These are phyloP conservation scores for Drosophila teissieri DNA, from an alignment of 1,140 invertebrate genomes.

Conservation along the genomic window DNA sequence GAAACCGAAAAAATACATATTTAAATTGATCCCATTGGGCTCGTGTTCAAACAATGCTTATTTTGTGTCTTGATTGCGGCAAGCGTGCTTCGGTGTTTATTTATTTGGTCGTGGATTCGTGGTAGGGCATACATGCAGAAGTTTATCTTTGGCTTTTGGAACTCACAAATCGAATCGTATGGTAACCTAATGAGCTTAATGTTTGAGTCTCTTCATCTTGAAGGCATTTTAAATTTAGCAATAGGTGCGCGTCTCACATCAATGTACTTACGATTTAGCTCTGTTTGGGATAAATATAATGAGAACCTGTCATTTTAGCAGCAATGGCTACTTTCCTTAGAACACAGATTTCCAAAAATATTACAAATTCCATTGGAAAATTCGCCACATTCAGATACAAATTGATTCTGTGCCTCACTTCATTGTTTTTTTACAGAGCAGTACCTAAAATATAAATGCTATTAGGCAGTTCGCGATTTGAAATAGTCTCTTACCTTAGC, in stretches of 20 bases:
- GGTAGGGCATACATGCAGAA: constrained; percentile 21
- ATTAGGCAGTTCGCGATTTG: no score
- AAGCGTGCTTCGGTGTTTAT: constrained; percentile 31
- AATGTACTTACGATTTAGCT: neutral
- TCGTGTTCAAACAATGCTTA: constrained; percentile 76
- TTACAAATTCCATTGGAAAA: no score
- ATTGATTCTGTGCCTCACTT: no score
- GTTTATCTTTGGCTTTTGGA: constrained; percentile 8
- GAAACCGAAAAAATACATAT: constrained; percentile 36
- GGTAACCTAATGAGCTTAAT: constrained; percentile 5
- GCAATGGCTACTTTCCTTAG: no score
- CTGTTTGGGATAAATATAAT: neutral
- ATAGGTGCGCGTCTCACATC: no score
- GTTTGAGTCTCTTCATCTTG: neutral
- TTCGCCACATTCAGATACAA: no score
- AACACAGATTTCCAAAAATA: no score
- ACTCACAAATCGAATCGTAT: neutral
- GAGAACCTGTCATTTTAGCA: no score
- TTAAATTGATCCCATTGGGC: constrained; percentile 68
- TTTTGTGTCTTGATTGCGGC: constrained; percentile 48
- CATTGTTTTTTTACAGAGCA: no score
- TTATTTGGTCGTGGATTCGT: constrained; percentile 34
- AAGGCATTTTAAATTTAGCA: neutral
- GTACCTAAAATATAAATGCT: neutral
- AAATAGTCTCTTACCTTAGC: neutral